Percentiles rank a stretch among this genome's conserved stretches.
These are phyloP conservation scores for Argyrosomus japonicus DNA, from an alignment of 2,113 vertebrate genomes.

Conservation along the genomic window DNA sequence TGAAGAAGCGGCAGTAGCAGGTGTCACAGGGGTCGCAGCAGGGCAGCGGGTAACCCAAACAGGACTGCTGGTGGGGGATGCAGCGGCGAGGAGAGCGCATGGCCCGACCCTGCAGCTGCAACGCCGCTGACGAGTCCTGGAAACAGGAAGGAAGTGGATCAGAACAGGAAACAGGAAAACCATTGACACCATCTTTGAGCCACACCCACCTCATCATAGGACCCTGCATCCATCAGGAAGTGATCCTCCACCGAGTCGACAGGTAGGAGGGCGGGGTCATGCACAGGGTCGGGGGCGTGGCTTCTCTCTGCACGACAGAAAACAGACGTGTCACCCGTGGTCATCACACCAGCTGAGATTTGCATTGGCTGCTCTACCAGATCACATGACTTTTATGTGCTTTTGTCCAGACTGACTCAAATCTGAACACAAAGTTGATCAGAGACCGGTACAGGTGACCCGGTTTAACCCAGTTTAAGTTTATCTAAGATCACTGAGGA, in stretches of 20 bases:
- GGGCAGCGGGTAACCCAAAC: conserved; percentile 91
- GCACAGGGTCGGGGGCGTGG: conserved; percentile 67
- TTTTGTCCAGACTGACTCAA: too few relatives aligned
- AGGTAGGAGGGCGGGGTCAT: conserved; percentile 73
- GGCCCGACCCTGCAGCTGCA: conserved; percentile 83
- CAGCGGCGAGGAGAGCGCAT: conserved; percentile 91
- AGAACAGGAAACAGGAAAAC: background rate
- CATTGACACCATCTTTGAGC: background rate
- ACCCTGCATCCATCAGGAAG: conserved; percentile 77
- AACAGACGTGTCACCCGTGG: background rate
- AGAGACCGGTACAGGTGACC: too few relatives aligned
- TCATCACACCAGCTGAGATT: background rate
- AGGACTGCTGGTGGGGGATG: conserved; percentile 92
- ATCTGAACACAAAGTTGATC: too few relatives aligned
- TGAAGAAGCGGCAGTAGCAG: conserved; percentile 98
- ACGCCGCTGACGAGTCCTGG: conserved; percentile 78
- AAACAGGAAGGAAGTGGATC: background rate
- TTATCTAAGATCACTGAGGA: too few relatives aligned
- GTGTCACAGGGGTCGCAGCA: conserved; percentile 96
- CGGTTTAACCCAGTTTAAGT: too few relatives aligned
- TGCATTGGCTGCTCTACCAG: background rate
- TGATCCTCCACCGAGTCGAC: conserved; percentile 81
- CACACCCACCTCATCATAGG: conserved; percentile 85
- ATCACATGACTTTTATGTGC: too few relatives aligned
- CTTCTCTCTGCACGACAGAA: conserved; percentile 54